Percentiles rank a stretch among this genome's conserved stretches.
Conservation (phyloP, 30 jellyfish, hydroid and myxozoan genomes). For the Aurelia aurita complex sp. Pacific region DNA sequence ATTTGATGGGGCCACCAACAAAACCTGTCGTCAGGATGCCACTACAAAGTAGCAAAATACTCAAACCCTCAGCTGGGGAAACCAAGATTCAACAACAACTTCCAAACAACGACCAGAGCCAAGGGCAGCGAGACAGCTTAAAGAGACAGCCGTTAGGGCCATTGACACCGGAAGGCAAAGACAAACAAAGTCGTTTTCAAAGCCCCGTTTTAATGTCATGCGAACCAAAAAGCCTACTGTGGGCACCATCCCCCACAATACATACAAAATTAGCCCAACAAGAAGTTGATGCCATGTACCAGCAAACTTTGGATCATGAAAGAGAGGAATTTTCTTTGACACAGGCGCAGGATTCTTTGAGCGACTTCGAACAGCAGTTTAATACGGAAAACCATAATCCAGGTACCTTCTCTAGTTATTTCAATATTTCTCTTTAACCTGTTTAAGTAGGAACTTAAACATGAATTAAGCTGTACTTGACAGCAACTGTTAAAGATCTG, state of each 20-base stretch:
- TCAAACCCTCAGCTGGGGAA: too few species aligned
- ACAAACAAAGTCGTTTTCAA: constrained; percentile 6
- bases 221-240: constrained; percentile 18
- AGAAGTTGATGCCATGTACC: constrained; percentile 61
- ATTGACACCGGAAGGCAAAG: constrained; percentile 13
- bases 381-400: not conserved
- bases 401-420: not conserved
- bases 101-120: not conserved
- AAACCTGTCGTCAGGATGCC: too few species aligned
- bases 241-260: constrained; percentile 82
- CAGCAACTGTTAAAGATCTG: too few species aligned
- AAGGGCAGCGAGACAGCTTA: not conserved
- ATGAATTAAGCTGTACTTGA: too few species aligned
- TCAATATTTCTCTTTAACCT: too few species aligned
- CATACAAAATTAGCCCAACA: constrained; percentile 69
- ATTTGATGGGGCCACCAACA: too few species aligned
- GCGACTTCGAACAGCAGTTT: constrained; percentile 23
- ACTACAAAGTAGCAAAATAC: too few species aligned
- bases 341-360: constrained; percentile 4
- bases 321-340: constrained; percentile 38
- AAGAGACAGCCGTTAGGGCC: constrained; percentile 24
- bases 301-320: constrained; percentile 52
- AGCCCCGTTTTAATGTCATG: not conserved
- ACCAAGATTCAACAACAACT: too few species aligned
- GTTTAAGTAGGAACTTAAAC: too few species aligned